phyloP scores from a whole-genome alignment of 2,113 vertebrate species.

The Microcebus murinus region DNA sequence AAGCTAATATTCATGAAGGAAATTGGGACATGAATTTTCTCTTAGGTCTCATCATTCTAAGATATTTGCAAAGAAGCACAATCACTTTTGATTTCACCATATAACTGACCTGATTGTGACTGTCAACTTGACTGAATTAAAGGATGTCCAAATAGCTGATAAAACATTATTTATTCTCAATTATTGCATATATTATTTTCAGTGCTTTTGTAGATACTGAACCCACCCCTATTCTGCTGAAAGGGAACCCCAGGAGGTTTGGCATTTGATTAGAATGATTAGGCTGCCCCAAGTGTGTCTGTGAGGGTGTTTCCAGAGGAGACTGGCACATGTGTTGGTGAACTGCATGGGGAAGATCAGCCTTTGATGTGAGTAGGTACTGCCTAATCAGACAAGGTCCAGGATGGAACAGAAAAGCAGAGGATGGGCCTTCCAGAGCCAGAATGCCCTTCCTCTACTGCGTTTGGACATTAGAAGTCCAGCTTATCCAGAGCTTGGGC shows the following conservation, averaged over 20 bases:
- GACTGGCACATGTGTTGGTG: background rate
- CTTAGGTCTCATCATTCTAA: background rate
- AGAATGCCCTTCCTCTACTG: background rate
- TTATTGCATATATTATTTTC: background rate
- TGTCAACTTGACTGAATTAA: background rate
- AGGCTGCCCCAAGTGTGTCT: rapidly evolving
- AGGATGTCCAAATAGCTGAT: background rate
- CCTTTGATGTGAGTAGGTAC: background rate
- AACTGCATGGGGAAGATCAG: background rate
- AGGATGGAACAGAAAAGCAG: background rate
- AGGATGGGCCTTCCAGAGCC: background rate
- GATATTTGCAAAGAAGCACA: background rate
- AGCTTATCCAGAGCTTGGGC: background rate
- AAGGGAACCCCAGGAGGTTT: background rate
- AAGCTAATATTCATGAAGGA: background rate
- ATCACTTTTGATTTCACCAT: background rate
- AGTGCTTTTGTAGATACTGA: background rate
- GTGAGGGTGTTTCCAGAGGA: background rate
- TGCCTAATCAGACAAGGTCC: rapidly evolving
- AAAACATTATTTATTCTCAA: background rate
- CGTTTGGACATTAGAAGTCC: background rate
- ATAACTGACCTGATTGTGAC: too few species aligned
- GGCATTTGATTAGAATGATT: background rate
- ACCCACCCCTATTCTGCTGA: background rate
- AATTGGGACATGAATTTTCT: rapidly evolving